A percentile compares a stretch with the other conserved stretches of the same genome.
Conservation (phyloP, 2,888 invertebrate species). For the Tenthredo livida region DNA sequence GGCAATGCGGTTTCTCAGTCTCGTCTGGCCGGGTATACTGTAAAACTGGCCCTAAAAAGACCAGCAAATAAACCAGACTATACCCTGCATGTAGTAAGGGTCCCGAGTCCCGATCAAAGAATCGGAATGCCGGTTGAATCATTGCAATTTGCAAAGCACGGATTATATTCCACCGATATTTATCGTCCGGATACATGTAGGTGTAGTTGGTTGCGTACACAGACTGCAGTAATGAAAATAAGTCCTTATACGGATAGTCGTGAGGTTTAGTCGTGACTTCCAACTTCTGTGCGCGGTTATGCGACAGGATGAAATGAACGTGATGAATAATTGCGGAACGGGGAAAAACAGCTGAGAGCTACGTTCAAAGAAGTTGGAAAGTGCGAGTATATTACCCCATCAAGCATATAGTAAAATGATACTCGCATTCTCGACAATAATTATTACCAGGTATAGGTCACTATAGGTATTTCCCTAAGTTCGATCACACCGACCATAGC, state of each 20-base stretch:
- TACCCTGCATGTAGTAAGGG: neutral
- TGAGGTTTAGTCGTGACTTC: too few relatives aligned
- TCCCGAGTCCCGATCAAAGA: neutral
- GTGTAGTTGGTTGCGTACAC: neutral
- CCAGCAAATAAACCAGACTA: neutral
- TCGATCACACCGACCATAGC: neutral
- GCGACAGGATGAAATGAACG: neutral
- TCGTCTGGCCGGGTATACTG: neutral
- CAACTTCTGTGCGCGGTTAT: too few relatives aligned
- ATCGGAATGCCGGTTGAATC: constrained; percentile 17
- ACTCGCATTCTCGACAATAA: too few relatives aligned
- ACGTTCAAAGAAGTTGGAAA: too few relatives aligned
- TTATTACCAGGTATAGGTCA: neutral
- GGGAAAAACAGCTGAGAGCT: neutral
- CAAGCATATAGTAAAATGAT: too few relatives aligned
- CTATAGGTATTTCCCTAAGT: constrained; percentile 23
- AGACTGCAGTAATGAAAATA: neutral
- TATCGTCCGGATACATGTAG: neutral
- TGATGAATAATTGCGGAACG: neutral
- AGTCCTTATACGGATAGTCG: neutral
- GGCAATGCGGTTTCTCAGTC: neutral
- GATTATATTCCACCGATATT: neutral
- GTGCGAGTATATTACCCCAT: too few relatives aligned
- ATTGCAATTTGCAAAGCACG: neutral
- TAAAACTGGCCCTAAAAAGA: constrained; percentile 3